phyloP scores from a whole-genome alignment of 2,113 vertebrate species.

The Indicator indicator region DNA sequence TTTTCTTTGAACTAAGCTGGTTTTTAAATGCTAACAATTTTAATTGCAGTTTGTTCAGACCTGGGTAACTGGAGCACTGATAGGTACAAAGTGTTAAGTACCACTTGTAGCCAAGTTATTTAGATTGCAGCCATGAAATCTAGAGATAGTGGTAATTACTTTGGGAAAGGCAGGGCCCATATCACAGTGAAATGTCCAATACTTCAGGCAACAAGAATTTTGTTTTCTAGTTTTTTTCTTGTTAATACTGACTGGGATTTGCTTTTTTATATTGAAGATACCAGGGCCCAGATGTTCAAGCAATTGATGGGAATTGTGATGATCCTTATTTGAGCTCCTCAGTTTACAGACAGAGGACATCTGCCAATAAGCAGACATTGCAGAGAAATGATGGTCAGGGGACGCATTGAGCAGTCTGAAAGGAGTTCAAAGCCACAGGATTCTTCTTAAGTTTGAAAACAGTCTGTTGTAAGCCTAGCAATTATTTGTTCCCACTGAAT shows the following conservation, averaged over 20 bases:
- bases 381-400: not conserved
- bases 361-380: not conserved
- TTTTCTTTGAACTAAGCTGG: not conserved
- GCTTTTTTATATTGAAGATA: not conserved
- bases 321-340: not conserved
- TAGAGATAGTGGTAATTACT: not conserved
- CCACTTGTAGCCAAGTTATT: not conserved
- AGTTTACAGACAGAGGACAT: not conserved
- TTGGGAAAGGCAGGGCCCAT: not conserved
- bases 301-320: not conserved
- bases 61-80: not conserved
- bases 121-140: not conserved
- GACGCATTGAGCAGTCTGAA: not conserved
- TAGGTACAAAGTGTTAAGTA: not conserved
- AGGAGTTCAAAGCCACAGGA: not conserved
- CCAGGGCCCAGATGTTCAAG: not conserved
- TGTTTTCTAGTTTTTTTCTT: not conserved
- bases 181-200: not conserved
- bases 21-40: not conserved
- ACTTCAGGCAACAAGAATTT: not conserved
- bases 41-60: not conserved
- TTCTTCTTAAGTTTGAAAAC: slow-evolving; percentile 1
- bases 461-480: not conserved
- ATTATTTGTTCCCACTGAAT: not conserved
- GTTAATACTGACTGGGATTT: not conserved